These are phyloP conservation scores for Meloidogyne hapla DNA, from an alignment of 1,140 invertebrate species.

Conservation along the genomic window DNA sequence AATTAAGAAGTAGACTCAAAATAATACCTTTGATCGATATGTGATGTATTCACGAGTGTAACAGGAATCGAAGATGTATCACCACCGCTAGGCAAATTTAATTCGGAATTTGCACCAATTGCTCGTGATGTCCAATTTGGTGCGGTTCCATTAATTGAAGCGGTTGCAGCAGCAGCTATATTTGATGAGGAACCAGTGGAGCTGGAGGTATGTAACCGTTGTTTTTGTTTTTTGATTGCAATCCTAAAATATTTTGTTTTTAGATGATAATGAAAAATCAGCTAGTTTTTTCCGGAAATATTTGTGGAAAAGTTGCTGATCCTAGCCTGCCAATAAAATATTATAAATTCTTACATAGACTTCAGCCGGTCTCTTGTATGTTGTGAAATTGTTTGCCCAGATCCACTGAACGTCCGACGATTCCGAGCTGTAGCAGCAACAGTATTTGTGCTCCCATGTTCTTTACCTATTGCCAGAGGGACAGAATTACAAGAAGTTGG, in stretches of 20 bases:
- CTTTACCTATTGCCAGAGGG: conserved; percentile 7
- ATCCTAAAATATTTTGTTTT: conserved; percentile 37
- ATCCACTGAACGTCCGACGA: conserved; percentile 49
- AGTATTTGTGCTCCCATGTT: background rate
- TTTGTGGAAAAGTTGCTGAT: too few relatives aligned
- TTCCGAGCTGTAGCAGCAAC: conserved; percentile 34
- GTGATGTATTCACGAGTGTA: conserved; percentile 13
- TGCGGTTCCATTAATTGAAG: conserved; percentile 6
- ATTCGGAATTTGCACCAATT: conserved; percentile 36
- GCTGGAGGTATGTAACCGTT: conserved; percentile 41
- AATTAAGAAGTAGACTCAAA: background rate
- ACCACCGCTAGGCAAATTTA: conserved; percentile 26
- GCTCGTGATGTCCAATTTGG: conserved; percentile 33
- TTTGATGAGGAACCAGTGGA: conserved; percentile 44
- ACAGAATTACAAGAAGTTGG: conserved; percentile 22
- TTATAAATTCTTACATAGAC: conserved; percentile 36
- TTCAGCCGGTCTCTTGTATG: conserved; percentile 54
- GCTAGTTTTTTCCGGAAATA: background rate
- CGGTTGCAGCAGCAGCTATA: conserved; percentile 27
- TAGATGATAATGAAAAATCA: background rate
- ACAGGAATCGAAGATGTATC: conserved; percentile 4
- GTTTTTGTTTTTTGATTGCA: conserved; percentile 56
- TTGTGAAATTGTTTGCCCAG: conserved; percentile 55
- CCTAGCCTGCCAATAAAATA: background rate
- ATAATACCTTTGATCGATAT: conserved; percentile 33